A percentile compares a stretch with the other conserved stretches of the same genome.
These are phyloP conservation scores for Sakesphorus luctuosus DNA, from an alignment of 2,113 vertebrate species.

Conservation along the genomic window DNA sequence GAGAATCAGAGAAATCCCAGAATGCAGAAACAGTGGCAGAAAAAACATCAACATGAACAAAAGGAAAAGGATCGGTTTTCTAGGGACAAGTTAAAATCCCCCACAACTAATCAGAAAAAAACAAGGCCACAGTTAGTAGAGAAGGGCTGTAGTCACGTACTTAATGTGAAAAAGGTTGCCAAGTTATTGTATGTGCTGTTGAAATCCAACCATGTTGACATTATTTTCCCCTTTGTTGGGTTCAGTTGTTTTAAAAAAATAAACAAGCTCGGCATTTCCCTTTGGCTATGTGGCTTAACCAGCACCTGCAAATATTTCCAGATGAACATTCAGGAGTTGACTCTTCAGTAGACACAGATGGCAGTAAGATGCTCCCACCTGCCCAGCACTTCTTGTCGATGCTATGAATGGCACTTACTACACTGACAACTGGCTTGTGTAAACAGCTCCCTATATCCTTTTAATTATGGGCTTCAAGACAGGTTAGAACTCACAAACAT, in stretches of 20 bases:
- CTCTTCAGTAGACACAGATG: not conserved
- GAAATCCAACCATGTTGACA: not conserved
- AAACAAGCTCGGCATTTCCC: conserved; percentile 18
- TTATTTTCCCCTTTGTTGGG: not conserved
- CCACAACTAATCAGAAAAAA: not conserved
- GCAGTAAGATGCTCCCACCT: conserved; percentile 5
- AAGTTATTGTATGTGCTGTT: not conserved
- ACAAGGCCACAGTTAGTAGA: not conserved
- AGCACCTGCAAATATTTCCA: not conserved
- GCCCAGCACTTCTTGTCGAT: not conserved
- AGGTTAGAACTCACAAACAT: not conserved
- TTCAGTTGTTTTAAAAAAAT: conserved; percentile 22
- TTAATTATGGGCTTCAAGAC: not conserved
- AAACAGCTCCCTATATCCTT: conserved; percentile 25
- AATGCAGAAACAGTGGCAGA: not conserved
- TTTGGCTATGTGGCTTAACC: not conserved
- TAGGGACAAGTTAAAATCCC: not conserved
- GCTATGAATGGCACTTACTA: not conserved
- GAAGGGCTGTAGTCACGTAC: not conserved
- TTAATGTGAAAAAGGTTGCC: not conserved
- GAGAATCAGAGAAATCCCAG: not conserved
- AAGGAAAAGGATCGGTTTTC: not conserved
- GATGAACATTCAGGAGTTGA: conserved; percentile 1
- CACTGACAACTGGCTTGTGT: not conserved
- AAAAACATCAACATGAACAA: not conserved